Base-by-base conservation (phyloP, 2,888 invertebrate species). In the Pemphredon lugubris region DNA sequence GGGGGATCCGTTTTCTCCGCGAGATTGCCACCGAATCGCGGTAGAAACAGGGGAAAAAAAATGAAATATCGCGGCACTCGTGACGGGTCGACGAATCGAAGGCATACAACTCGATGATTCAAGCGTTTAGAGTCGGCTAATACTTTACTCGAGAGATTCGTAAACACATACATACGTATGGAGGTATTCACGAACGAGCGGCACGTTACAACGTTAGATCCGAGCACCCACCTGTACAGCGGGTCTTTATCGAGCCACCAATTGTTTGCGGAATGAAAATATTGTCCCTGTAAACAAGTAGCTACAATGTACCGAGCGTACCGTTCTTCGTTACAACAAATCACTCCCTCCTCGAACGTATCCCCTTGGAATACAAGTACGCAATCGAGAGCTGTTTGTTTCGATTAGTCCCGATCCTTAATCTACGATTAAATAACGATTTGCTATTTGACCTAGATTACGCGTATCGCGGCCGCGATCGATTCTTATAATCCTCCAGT, bases 251-350 rank as follows among this genome's bases (percentile, higher is more conserved):
- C 86, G 86, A 87, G 86, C 85, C 83, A 86, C 84, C 83, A 88
- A 87, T 88, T 88, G 87, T 88, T 89, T 89, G 89, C 87, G 81
- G 84, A 85, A 88, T 88, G 88, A 88, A 89, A 89, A 89, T 89
- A 89, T 89, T 89, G 87, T 89, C 87, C 85, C 84, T 86, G 89
- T 87, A 88, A 88, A 88, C 87, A 89, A 86, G 85, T 80, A 81
- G 83, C 81, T 81, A 70, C 80, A 82, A 77, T 79, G 81, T 80
- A 60, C 76, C 75, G 65, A 47, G 78, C 69, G 51, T 30, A 66
- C 67, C 69, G 63, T 75, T 82, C 79, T 77, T 69, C 80, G 74
- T 83, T 81, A 81, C 78, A 83, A 82, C 82, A 81, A 81, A 82
- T 79, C 81, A 69, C 67, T 65, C 70, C 65, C 73, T 44, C 74